These are phyloP conservation scores for Telenomus remus DNA, from an alignment of 1,140 invertebrate species.

Conservation along the genomic window DNA sequence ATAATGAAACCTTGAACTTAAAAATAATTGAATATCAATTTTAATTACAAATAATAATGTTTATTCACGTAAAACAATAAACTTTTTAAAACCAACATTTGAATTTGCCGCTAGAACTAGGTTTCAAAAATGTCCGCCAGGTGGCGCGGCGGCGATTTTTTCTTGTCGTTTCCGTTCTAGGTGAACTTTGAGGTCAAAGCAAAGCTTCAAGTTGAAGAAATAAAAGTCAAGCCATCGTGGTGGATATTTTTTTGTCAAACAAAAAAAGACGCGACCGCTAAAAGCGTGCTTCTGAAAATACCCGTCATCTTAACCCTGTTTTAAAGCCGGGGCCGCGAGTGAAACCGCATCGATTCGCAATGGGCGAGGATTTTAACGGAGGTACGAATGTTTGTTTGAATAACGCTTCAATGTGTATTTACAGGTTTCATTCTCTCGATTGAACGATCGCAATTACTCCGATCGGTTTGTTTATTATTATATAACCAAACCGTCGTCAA, in stretches of 20 bases:
- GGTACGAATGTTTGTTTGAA: conserved; percentile 58
- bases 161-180: too few species aligned
- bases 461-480: background rate
- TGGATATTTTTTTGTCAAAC: background rate
- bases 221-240: conserved; percentile 4
- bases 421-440: background rate
- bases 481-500: too few species aligned
- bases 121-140: too few species aligned
- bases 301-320: background rate
- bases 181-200: too few species aligned
- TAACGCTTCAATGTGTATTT: conserved; percentile 17
- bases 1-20: too few species aligned
- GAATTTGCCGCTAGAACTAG: too few species aligned
- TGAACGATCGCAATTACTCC: background rate
- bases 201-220: background rate
- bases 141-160: too few species aligned
- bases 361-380: conserved; percentile 73
- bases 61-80: too few species aligned
- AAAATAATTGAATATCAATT: too few species aligned
- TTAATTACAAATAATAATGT: too few species aligned
- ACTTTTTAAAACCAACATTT: background rate
- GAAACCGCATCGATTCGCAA: conserved; percentile 34
- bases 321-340: background rate
- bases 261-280: background rate
- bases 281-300: too few species aligned